Base-by-base conservation (phyloP, 2,113 vertebrate species). In the Anolis carolinensis region DNA sequence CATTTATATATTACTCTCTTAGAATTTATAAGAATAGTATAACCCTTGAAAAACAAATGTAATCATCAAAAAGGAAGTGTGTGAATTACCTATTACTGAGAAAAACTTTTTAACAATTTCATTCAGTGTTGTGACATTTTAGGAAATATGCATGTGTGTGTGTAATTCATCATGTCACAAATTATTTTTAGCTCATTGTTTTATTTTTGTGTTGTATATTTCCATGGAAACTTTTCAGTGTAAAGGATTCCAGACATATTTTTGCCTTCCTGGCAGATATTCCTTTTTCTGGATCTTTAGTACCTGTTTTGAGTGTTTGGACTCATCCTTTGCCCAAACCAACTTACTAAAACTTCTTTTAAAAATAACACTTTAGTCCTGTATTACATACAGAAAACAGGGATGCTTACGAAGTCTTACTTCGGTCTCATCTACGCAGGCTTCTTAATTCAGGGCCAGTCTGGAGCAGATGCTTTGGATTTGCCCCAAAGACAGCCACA, bases 1-100 rank as follows among this genome's bases (percentile, higher is more conserved):
- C 9, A 88, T 94, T 92, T 90, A 84, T 92, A 86, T 88, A 82
- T 86, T 89, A 73, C 88, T 90, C 87, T 92, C 91, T 92, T 90
- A 90, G 63, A 83, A 89, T 91, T 93, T 90, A 82, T 63, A 88
- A 93, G 20, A 52, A 23, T 75, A 10, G 25, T 87, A 82, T 63
- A 87, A 76, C 83, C 90, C 85, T 83, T 93, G 73, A 87, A 78
- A 85, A 91, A 89, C 81, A 91, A 92, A 52, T 91, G 76, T 91
- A 86, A 93, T 83, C 90, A 88, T 90, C 89, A 93, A 86, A 55
- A 23, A 86, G 83, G 52, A 21, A 86, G 81, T 86, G 74, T 90
- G 73, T 86, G 78, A 77, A 81, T 88, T 90, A 68, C 72, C 80
- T 86, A 84, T 72, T 36, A 68, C 52, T 84, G 83, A 84, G 85